A percentile compares a stretch with the other conserved stretches of the same genome.
Conservation (phyloP, 2,113 vertebrate species). For the Stegostoma tigrinum region DNA sequence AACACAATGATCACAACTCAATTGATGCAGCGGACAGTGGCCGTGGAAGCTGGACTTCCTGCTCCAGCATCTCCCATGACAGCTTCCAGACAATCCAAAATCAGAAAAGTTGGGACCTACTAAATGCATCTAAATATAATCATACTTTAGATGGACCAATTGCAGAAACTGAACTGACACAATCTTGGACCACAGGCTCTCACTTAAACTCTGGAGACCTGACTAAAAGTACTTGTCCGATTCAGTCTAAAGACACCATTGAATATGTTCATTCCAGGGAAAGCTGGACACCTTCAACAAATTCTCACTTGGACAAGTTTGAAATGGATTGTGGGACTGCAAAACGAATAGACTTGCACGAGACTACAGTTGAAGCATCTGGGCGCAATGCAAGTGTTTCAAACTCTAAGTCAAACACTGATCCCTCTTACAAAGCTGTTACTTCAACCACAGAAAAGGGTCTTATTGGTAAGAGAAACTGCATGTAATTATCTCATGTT, state of each 20-base stretch:
- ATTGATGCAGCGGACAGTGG: slow-evolving; percentile 82
- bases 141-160: slow-evolving; percentile 60
- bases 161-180: slow-evolving; percentile 65
- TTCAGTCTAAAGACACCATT: slow-evolving; percentile 54
- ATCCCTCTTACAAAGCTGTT: slow-evolving; percentile 81
- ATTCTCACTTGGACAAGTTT: slow-evolving; percentile 76
- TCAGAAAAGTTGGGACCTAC: slow-evolving; percentile 66
- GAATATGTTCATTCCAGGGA: slow-evolving; percentile 66
- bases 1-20: slow-evolving; percentile 51
- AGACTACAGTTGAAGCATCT: slow-evolving; percentile 39
- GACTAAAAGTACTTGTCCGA: slow-evolving; percentile 51
- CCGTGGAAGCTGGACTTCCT: slow-evolving; percentile 93
- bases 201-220: slow-evolving; percentile 52
- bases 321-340: slow-evolving; percentile 80
- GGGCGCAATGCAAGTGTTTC: slow-evolving; percentile 53
- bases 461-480: slow-evolving; percentile 77
- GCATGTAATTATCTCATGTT: neutral
- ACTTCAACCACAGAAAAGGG: slow-evolving; percentile 94
- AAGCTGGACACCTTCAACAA: slow-evolving; percentile 77
- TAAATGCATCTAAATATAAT: slow-evolving; percentile 50
- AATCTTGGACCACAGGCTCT: slow-evolving; percentile 52
- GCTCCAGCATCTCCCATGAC: slow-evolving; percentile 90
- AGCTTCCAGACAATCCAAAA: slow-evolving; percentile 80
- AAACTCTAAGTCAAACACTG: slow-evolving; percentile 58
- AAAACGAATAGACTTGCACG: slow-evolving; percentile 67